These are phyloP conservation scores for Cyprinodon brontotheroides DNA, from an alignment of 2,113 vertebrate species.

Conservation along the genomic window DNA sequence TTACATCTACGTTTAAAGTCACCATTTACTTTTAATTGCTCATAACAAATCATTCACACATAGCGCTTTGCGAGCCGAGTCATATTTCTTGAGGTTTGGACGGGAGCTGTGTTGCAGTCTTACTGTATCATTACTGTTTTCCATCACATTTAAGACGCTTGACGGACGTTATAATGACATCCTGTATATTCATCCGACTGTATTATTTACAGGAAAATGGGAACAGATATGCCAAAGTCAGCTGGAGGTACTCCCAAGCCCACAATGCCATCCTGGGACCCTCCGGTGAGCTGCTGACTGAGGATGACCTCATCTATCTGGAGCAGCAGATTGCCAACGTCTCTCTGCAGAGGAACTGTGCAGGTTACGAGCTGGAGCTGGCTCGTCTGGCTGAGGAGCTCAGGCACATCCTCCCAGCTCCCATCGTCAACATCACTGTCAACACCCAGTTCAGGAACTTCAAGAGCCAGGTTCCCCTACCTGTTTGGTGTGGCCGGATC, in stretches of 20 bases:
- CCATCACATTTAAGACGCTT: constrained; percentile 24
- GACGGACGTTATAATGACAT: constrained; percentile 22
- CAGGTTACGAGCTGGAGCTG: constrained; percentile 87
- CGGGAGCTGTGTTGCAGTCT: constrained; percentile 37
- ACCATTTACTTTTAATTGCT: constrained; percentile 55
- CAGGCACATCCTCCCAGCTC: constrained; percentile 86
- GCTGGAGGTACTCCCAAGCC: constrained; percentile 88
- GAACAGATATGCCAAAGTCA: constrained; percentile 75
- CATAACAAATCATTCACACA: constrained; percentile 48
- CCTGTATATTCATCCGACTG: constrained; percentile 16
- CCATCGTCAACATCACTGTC: constrained; percentile 88
- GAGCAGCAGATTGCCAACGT: constrained; percentile 89
- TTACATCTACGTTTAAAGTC: constrained; percentile 27
- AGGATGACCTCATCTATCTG: constrained; percentile 89
- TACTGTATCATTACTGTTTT: constrained; percentile 42
- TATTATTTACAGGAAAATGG: constrained; percentile 74
- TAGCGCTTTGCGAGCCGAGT: constrained; percentile 27
- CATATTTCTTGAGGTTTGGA: constrained; percentile 53
- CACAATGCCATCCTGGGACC: constrained; percentile 93
- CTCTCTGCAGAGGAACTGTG: constrained; percentile 84
- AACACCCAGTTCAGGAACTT: constrained; percentile 84
- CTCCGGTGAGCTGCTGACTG: constrained; percentile 92
- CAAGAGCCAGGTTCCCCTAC: constrained; percentile 77
- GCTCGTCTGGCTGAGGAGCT: constrained; percentile 86
- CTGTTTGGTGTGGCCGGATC: constrained; percentile 88